Evolutionary conservation across 2,888 invertebrate species (phyloP), one percentile per base, ranked within the genome.

Genomic region (Lepas anatifera): DNA sequence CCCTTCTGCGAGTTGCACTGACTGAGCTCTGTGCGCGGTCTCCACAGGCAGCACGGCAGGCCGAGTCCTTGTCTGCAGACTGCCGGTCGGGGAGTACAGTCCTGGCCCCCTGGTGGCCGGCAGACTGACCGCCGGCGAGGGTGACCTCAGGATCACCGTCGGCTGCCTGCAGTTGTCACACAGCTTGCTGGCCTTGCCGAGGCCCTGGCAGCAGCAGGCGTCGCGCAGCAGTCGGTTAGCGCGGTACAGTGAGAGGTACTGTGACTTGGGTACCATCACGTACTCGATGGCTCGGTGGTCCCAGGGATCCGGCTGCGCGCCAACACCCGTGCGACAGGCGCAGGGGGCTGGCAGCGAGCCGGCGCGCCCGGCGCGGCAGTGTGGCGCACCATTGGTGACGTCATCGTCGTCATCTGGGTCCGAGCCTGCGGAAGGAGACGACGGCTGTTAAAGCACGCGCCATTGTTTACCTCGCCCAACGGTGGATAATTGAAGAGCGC

Each of bases 221-320:
- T 58, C 58, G 58, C 58, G 58, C 58, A 58, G 58, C 58, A 58
- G 58, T 22, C 58, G 58, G 58, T 58, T 58, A 22, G 58, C 58
- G 22, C 58, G 58, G 58, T 58, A 58, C 58, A 58, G 58, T 22
- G 58, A 58, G 22, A 58, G 58, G 58, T 58, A 58, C 58, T 58
- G 58, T 35, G 58, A 58, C 58, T 58, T 58, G 35, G 58, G 58
- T 22, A 58, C 58, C 58, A 58, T 58, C 35, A 58, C 58, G 58
- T 58, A 58, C 58, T 58, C 58, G 58, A 58, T 58, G 58, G 58
- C 32, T 32, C 58, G 58, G 58, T 58, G 58, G 58, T 58, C 35
- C 58, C 58, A 58, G 1, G 58, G 58, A 35, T 58, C 58, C 22
- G 25, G 22, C 22, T 58, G 27, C 16, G 16, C 35, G 32, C 35